Evolutionary conservation across 2,888 invertebrate genomes (phyloP), one percentile per base, ranked within the genome.

Genomic region (Tachina grossa): DNA sequence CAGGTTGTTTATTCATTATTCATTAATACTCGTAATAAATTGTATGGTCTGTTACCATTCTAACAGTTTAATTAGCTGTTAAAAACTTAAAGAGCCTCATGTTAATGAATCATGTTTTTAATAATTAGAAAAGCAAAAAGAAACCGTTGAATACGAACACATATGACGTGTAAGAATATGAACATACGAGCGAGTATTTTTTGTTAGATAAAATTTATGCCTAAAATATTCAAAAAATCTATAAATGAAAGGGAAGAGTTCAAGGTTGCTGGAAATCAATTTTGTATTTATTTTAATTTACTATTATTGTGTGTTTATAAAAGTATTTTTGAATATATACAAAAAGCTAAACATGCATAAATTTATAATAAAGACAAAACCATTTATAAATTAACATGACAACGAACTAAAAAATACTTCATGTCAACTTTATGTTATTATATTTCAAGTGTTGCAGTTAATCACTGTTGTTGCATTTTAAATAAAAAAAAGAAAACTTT

Each of bases 51-150:
- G 49, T 66, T 80, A 80, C 74, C 68, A 68, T 80, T 80, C 49
- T 65, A 59, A 76, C 41, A 45, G n/a, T 22, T 74, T 84, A 69
- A 78, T 79, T 75, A 61, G 45, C 69, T 65, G 51, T 39, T 41
- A 22, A 65, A 75, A 65, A 41, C 39, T 41, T 13, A 16, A 65
- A 49, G 16, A 49, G 16, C n/a, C 14, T 69, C 57, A 75, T 63
- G 82, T 45, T 69, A 57, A 75, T 82, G 74, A 85, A 63, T 85
- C 82, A 82, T 69, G 53, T 51, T 57, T 80, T 49, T 41, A 69
- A 76, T 43, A 63, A 55, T 0, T 16, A 63, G 31, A 41, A 55
- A 53, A 43, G 53, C 45, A 53, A 61, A 76, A 41, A 68, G 77
- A 68, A 77, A 77, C 77, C 22, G 10, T 0, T 41, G 16, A 47